Conservation (phyloP, 2,113 vertebrate species). For the Eonycteris spelaea region DNA sequence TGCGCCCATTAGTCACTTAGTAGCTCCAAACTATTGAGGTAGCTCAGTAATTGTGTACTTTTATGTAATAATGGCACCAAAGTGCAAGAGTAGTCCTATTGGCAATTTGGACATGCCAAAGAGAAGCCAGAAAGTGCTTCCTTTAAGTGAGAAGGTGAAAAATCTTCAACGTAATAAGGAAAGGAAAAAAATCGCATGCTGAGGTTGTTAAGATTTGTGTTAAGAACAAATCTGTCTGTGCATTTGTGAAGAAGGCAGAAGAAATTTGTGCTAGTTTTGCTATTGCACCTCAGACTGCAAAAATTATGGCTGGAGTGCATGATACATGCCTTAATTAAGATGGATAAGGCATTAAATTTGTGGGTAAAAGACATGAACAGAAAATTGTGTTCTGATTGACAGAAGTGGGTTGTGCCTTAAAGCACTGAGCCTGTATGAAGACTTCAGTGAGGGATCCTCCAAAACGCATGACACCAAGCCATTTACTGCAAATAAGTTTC, state of each 20-base stretch:
- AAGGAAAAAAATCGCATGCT: rapidly evolving
- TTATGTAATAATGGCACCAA: background rate
- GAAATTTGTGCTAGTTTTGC: background rate
- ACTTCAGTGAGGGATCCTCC: background rate
- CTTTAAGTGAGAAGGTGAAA: background rate
- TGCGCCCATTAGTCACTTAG: background rate
- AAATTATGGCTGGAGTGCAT: background rate
- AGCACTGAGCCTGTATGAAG: background rate
- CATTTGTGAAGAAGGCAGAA: background rate
- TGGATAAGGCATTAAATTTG: background rate
- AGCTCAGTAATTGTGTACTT: background rate
- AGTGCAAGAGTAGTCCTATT: background rate
- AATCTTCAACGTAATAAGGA: background rate
- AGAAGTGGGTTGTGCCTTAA: background rate
- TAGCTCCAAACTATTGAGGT: background rate
- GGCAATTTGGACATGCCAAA: background rate
- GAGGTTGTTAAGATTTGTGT: too few species aligned
- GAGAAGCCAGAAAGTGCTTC: too few species aligned
- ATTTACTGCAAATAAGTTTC: too few species aligned
- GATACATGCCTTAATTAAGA: background rate
- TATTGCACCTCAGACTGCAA: background rate
- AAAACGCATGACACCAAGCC: background rate
- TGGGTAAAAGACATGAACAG: background rate
- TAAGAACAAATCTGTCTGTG: background rate
- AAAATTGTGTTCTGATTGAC: background rate